Evolutionary conservation across 23 tunicate genomes (phyloP).

Genomic region (Phallusia fumigata): DNA sequence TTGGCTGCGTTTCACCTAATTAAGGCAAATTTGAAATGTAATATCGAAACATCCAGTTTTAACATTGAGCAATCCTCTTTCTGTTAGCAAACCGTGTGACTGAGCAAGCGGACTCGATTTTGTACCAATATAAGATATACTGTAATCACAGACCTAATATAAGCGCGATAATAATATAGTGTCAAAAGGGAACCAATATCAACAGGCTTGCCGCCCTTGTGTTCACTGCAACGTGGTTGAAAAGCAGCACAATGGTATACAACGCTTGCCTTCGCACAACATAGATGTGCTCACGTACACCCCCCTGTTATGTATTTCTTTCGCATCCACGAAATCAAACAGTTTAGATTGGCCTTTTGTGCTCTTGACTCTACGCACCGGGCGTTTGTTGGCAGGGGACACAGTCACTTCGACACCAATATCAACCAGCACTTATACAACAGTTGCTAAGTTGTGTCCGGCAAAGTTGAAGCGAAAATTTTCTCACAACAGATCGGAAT

Average conservation of each 20-base stretch:
- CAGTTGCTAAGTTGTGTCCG: neutral
- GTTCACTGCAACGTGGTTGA: slow-evolving; percentile 16
- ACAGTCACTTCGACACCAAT: neutral
- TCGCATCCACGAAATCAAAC: slow-evolving; percentile 10
- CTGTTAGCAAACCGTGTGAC: neutral
- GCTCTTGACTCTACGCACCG: slow-evolving; percentile 17
- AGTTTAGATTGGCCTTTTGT: slow-evolving; percentile 28
- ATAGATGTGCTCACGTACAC: slow-evolving; percentile 10
- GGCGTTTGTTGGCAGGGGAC: slow-evolving; percentile 10
- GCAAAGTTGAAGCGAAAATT: no score
- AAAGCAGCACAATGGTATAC: slow-evolving; percentile 15
- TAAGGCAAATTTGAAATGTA: no score
- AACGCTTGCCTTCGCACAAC: slow-evolving; percentile 11
- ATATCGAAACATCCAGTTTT: neutral
- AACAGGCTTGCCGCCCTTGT: slow-evolving; percentile 17
- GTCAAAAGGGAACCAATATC: slow-evolving; percentile 13
- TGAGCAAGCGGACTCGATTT: slow-evolving; percentile 1
- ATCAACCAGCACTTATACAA: neutral
- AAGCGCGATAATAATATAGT: slow-evolving; percentile 14
- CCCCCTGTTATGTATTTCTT: slow-evolving; percentile 12
- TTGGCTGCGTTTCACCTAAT: no score
- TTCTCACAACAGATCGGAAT: no score
- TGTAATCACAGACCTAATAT: slow-evolving; percentile 7
- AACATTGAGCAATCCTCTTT: neutral
- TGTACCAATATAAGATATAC: slow-evolving; percentile 7